Evolutionary conservation across 2,113 vertebrate species (phyloP).

Genomic region (Poeciliopsis turrubarensis): DNA sequence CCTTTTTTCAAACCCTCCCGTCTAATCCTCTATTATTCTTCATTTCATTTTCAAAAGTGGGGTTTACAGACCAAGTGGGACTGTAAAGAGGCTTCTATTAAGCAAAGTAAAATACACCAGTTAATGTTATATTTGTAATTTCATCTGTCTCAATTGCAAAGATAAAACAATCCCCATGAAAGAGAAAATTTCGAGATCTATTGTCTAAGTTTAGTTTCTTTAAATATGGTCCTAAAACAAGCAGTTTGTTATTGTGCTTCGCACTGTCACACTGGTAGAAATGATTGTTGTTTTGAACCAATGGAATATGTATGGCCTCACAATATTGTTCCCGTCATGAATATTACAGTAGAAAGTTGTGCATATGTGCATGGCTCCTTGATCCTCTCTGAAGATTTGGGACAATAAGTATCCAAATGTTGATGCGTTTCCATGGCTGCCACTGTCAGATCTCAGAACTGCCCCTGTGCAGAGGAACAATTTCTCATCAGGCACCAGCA

Average conservation of each 20-base stretch:
- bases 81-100: slow-evolving; percentile 64
- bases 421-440: slow-evolving; percentile 89
- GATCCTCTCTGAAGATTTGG: slow-evolving; percentile 81
- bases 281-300: slow-evolving; percentile 75
- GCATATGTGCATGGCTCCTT: slow-evolving; percentile 78
- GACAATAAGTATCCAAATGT: slow-evolving; percentile 82
- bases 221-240: slow-evolving; percentile 38
- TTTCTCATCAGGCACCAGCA: slow-evolving; percentile 97
- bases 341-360: slow-evolving; percentile 79
- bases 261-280: slow-evolving; percentile 69
- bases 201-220: slow-evolving; percentile 24
- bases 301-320: slow-evolving; percentile 82
- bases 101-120: slow-evolving; percentile 23
- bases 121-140: slow-evolving; percentile 35
- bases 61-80: slow-evolving; percentile 54
- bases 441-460: slow-evolving; percentile 89
- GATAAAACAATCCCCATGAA: slow-evolving; percentile 11
- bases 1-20: slow-evolving; percentile 48
- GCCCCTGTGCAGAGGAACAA: slow-evolving; percentile 91
- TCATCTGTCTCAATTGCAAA: slow-evolving; percentile 26
- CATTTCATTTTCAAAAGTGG: slow-evolving; percentile 73
- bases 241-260: slow-evolving; percentile 51
- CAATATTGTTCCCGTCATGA: slow-evolving; percentile 77
- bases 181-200: slow-evolving; percentile 10
- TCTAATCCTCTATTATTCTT: slow-evolving; percentile 79